Base-by-base conservation (phyloP, 2,113 vertebrate species). In the Fukomys damarensis region DNA sequence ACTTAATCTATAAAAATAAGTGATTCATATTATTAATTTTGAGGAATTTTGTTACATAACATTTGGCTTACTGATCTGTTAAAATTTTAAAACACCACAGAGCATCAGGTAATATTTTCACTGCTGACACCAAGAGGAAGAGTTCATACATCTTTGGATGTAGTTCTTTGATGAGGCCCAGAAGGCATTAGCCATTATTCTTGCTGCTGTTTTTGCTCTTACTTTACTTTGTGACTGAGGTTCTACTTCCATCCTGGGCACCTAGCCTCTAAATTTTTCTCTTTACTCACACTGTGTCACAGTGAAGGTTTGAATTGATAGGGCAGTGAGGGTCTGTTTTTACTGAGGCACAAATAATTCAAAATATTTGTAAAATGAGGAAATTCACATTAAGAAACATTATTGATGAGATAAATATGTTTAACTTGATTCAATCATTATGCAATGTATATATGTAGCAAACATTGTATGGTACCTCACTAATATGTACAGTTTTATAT, bases 331-430 rank as follows among this genome's bases (percentile, higher is more conserved):
- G 2, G 0, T 72, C 3, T 76, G 28, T 56, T 68, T 49, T 66
- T n/a, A 86, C 7, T 56, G 28, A 35, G 43, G 4, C 58, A 80
- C 35, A 49, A 77, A 28, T 38, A 94, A 94, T 58, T 93, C 7
- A 74, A 94, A 20, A 93, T 61, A 4, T 87, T 2, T 93, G 59
- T 38, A 87, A 90, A 93, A 92, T 59, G 63, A 97, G 49, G 52
- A 90, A 86, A 46, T 72, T 35, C 17, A 74, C 20, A 8, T 90
- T 80, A 38, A 70, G 74, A 86, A 94, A 68, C 35, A 70, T 68
- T 52, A 56, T 43, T 43, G 20, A 72, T 12, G 63, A 72, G 22
- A 41, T 41, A 41, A 72, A 72, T 66, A 63, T 70, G 4, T 72
- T 72, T 41, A 72, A 72, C 22, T 41, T 72, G 3, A 72, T 41